A percentile compares a stretch with the other conserved stretches of the same genome.
phyloP scores from a whole-genome alignment of 2,113 vertebrate genomes.

The Gopherus evgoodei region DNA sequence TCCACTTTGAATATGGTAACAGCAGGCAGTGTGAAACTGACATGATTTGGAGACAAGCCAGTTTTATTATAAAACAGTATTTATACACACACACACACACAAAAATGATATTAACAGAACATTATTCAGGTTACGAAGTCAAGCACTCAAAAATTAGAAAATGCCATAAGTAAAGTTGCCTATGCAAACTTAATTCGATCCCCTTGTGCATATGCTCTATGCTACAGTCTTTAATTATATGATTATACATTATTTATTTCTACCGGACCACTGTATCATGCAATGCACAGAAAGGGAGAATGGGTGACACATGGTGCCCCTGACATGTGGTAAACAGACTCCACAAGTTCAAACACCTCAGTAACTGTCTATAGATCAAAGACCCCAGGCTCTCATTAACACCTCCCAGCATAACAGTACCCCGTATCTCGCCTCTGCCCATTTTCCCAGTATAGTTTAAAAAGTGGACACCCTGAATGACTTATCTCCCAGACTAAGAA shows the following conservation, averaged over 20 bases:
- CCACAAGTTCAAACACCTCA: neutral
- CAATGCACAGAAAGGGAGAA: neutral
- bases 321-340: neutral
- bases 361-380: neutral
- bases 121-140: accelerated
- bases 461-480: neutral
- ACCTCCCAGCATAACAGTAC: neutral
- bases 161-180: accelerated
- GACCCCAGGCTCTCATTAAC: neutral
- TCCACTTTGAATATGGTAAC: conserved; percentile 3
- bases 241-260: accelerated
- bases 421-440: neutral
- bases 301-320: neutral
- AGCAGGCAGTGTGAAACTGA: conserved; percentile 37
- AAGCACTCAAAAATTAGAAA: neutral
- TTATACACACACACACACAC: neutral
- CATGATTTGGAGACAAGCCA: conserved; percentile 57
- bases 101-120: neutral
- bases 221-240: neutral
- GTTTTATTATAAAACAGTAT: conserved; percentile 28
- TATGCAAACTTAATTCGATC: accelerated
- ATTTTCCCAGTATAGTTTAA: neutral
- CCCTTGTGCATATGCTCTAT: accelerated
- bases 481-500: neutral
- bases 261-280: neutral